Base-by-base conservation (phyloP, 37 sponge, comb jelly and placozoan genomes). In the Eunapius fragilis region DNA sequence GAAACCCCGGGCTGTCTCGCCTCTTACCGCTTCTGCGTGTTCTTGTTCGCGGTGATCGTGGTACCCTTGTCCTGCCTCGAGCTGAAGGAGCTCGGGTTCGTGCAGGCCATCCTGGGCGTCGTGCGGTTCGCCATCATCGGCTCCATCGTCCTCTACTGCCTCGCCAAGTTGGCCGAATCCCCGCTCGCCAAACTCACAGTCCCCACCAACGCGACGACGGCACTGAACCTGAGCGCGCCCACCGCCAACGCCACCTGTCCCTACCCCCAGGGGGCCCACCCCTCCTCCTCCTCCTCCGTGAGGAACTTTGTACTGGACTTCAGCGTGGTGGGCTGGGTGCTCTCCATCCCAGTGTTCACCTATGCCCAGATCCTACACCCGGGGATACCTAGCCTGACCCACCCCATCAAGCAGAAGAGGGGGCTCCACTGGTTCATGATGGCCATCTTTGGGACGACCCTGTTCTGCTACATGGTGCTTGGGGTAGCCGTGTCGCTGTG, bases 341-440 rank as follows among this genome's bases (percentile, higher is more conserved):
- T 76, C 30, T 77, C 90, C 31, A 88, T 97, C 12, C 97, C 97
- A 0, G 89, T 97, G 41, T 90, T 90, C 31, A 84, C 90, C 45
- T 97, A 85, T 75, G 93, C 97, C 31, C 86, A 87, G 27, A 89
- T 92, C 71, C 83, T 92, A 0, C 97, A 97, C 75, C 83, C 85
- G 5, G 93, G 89, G 7, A 91, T 97, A 6, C 86, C 97, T 19
- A 69, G 93, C 0, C 88, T 97, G 24, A 88, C 90, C 9, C 91
- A 93, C 49, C 95, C 95, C 25, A 68, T 94, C 37, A 76, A 28
- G 35, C 67, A 87, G 31, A 97, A 97, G 87, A 84, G 74, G 25
- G 81, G 69, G 25, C 89, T 94, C 12, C 77, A 72, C 12, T 80
- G 75, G 33, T 76, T 95, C 45, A 30, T 97, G 17, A 49, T 47